Evolutionary conservation across 2,797 vertebrate species (phyloP).

Genomic region (Peromyscus aztecus): DNA sequence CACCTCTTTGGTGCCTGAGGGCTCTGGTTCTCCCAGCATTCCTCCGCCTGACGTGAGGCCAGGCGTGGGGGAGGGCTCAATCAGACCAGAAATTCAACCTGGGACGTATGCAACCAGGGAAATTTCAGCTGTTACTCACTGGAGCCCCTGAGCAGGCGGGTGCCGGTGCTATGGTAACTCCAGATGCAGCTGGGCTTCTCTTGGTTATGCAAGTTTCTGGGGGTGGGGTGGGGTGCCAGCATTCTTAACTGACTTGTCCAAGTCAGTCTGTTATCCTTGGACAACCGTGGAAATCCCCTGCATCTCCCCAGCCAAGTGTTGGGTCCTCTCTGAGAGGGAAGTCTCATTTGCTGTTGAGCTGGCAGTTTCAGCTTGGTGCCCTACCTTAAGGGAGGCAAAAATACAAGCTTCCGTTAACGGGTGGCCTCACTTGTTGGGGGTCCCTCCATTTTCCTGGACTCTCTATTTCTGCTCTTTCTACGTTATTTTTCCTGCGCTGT

Average conservation of each 20-base stretch:
- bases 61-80: background rate
- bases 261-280: background rate
- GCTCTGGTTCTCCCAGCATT: background rate
- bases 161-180: accelerated
- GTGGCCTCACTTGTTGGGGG: background rate
- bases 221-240: background rate
- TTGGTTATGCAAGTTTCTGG: background rate
- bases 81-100: background rate
- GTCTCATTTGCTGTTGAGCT: background rate
- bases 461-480: background rate
- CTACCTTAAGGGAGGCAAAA: background rate
- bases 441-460: background rate
- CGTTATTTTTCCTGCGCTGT: background rate
- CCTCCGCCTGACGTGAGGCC: background rate
- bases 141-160: accelerated
- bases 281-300: background rate
- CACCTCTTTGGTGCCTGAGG: background rate
- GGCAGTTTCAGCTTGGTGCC: background rate
- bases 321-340: background rate
- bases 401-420: background rate
- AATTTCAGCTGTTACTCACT: background rate
- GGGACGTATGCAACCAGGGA: constrained; percentile 46
- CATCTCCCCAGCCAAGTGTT: background rate
- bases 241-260: background rate
- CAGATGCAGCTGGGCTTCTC: background rate